A percentile compares a stretch with the other conserved stretches of the same genome.
Conservation (phyloP, 2,797 vertebrate genomes). For the Macropus fuliginosus region DNA sequence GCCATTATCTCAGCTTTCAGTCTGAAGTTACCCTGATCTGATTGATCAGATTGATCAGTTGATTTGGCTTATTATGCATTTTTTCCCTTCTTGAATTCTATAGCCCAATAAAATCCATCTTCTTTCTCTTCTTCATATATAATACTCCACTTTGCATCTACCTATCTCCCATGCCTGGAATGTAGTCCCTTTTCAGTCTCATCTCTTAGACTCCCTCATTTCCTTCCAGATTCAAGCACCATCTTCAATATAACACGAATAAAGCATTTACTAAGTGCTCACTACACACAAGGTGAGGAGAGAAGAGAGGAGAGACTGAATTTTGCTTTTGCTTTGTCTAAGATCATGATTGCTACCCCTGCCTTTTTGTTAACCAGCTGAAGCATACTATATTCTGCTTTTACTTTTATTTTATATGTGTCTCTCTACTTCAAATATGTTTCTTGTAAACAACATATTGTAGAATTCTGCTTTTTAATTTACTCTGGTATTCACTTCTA, state of each 20-base stretch:
- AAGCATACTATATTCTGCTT: no score
- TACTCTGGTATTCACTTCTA: no score
- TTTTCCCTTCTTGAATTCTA: not conserved
- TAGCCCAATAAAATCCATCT: not conserved
- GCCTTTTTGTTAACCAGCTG: no score
- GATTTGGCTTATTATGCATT: not conserved
- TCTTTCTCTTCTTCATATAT: not conserved
- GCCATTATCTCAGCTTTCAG: not conserved
- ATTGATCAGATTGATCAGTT: not conserved
- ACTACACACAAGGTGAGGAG: not conserved
- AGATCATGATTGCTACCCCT: no score
- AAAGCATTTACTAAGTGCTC: not conserved
- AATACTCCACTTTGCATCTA: not conserved
- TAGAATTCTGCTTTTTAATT: no score
- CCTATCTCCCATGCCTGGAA: not conserved
- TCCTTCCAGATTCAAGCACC: not conserved
- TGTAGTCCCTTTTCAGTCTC: not conserved
- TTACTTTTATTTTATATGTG: no score
- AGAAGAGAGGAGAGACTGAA: no score
- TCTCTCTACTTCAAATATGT: no score
- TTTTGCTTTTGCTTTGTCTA: no score
- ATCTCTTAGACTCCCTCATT: not conserved
- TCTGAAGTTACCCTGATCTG: not conserved
- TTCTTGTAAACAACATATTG: no score
- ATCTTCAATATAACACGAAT: not conserved